A percentile compares a stretch with the other conserved stretches of the same genome.
phyloP scores from a whole-genome alignment of 2,797 vertebrate species.

The Hemibagrus guttatus region DNA sequence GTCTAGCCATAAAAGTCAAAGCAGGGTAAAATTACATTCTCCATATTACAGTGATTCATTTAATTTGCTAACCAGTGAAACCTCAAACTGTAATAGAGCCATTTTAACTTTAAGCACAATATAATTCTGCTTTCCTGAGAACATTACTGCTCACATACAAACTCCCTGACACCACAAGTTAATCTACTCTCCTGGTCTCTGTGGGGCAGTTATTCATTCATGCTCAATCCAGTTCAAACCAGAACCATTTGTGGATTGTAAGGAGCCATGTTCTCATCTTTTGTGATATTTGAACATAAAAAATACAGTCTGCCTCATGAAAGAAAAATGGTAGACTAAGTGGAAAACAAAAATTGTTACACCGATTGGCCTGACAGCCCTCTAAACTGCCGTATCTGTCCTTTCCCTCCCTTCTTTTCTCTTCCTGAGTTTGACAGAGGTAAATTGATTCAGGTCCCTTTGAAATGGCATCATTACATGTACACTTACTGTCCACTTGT shows the following conservation, averaged over 20 bases:
- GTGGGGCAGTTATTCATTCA: neutral
- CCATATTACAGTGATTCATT: neutral
- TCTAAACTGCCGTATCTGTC: neutral
- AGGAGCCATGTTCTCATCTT: neutral
- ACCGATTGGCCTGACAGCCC: neutral
- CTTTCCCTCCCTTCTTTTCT: neutral
- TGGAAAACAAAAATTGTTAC: neutral
- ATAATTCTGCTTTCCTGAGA: neutral
- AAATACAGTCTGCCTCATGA: neutral
- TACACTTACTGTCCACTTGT: neutral
- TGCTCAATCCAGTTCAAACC: neutral
- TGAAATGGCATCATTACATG: neutral
- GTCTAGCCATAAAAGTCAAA: neutral
- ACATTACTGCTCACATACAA: neutral
- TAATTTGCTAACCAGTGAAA: neutral
- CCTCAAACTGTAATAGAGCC: neutral
- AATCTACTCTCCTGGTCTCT: neutral
- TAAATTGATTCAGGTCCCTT: neutral
- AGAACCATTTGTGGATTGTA: neutral
- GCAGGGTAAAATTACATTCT: conserved; percentile 9
- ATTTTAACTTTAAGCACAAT: conserved; percentile 7
- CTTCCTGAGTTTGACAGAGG: neutral
- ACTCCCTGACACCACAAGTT: conserved; percentile 2
- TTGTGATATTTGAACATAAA: neutral
- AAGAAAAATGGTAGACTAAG: neutral